Evolutionary conservation across 2,797 vertebrate species (phyloP).

Genomic region (Phrynocephalus vlangalii): DNA sequence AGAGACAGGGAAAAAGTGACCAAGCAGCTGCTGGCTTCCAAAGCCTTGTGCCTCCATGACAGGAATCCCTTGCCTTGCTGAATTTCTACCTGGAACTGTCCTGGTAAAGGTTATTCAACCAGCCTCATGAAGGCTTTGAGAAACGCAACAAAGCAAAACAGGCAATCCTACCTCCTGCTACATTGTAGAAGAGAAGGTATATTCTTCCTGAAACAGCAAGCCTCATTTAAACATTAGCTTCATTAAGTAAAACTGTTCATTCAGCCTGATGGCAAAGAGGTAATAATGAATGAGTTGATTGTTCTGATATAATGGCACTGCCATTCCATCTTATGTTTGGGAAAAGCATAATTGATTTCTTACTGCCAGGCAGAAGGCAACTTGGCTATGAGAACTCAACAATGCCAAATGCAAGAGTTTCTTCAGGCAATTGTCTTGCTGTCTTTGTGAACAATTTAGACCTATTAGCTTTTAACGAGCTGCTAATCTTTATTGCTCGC

Average conservation of each 20-base stretch:
- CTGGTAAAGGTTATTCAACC: background rate
- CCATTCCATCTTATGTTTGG: constrained; percentile 15
- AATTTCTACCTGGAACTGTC: background rate
- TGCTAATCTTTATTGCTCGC: constrained; percentile 11
- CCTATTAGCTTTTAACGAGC: constrained; percentile 27
- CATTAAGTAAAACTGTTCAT: constrained; percentile 36
- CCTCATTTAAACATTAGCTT: background rate
- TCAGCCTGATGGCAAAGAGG: background rate
- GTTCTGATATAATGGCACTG: background rate
- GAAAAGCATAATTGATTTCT: background rate
- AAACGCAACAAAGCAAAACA: background rate
- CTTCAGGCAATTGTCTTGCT: background rate
- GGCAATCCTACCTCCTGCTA: background rate
- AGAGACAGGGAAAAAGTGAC: background rate
- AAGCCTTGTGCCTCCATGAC: background rate
- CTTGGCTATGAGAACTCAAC: background rate
- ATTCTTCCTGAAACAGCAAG: background rate
- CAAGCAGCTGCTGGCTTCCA: background rate
- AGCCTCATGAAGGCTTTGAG: background rate
- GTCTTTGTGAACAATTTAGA: constrained; percentile 18
- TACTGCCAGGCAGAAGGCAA: constrained; percentile 14
- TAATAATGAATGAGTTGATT: background rate
- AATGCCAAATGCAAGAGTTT: background rate
- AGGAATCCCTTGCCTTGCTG: background rate
- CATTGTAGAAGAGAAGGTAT: background rate